Evolutionary conservation across 2,113 vertebrate genomes (phyloP).

Genomic region (Thomomys bottae): DNA sequence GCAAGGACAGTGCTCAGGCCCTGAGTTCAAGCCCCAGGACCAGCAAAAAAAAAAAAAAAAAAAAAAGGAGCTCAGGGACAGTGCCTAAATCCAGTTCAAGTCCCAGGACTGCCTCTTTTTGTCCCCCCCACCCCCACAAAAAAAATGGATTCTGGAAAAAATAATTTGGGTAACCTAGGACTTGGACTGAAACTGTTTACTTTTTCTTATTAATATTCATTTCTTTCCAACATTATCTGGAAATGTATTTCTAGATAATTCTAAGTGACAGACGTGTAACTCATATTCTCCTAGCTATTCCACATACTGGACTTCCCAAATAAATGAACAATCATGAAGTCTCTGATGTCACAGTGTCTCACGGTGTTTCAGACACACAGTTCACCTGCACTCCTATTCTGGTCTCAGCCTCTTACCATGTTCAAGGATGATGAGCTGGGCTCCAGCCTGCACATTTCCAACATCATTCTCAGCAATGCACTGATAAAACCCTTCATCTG

Average conservation of each 20-base stretch:
- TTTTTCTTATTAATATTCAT: conserved; percentile 36
- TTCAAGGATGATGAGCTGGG: conserved; percentile 97
- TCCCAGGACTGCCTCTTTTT: no score
- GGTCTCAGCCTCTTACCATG: conserved; percentile 89
- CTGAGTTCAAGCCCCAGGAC: no score
- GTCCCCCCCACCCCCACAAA: no score
- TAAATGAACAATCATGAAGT: background rate
- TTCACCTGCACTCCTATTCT: background rate
- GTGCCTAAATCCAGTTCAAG: no score
- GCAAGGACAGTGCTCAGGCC: no score
- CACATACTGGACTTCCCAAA: background rate
- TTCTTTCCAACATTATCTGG: conserved; percentile 42
- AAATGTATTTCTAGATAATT: conserved; percentile 19
- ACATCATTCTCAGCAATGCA: conserved; percentile 97
- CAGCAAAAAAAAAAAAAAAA: no score
- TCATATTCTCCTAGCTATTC: background rate
- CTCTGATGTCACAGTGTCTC: background rate
- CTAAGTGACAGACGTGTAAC: background rate
- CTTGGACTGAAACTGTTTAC: background rate
- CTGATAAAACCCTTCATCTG: conserved; percentile 99
- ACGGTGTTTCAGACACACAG: background rate
- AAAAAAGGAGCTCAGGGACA: no score
- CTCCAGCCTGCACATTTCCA: conserved; percentile 95
- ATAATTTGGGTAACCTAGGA: background rate
- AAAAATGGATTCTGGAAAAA: background rate